phyloP scores from a whole-genome alignment of 2,797 vertebrate genomes.

The Babyrousa celebensis region DNA sequence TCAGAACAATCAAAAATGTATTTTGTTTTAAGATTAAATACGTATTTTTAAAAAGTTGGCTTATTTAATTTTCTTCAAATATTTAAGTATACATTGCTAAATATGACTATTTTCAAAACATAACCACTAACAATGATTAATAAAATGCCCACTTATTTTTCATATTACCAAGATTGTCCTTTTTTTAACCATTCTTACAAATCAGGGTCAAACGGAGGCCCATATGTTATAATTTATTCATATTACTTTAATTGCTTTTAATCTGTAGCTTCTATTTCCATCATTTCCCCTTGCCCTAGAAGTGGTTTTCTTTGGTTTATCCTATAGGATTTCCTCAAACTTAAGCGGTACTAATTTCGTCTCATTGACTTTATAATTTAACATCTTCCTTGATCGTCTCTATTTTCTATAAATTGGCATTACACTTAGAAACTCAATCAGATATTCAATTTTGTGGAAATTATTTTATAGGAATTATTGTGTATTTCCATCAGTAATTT shows the following conservation, averaged over 20 bases:
- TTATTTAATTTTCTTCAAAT: slow-evolving; percentile 24
- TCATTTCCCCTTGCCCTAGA: fast-evolving
- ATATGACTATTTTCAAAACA: background rate
- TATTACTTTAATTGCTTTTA: background rate
- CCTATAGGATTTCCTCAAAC: background rate
- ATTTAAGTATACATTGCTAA: background rate
- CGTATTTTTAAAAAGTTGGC: background rate
- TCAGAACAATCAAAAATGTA: background rate
- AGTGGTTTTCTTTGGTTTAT: background rate
- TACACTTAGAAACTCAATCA: slow-evolving; percentile 2
- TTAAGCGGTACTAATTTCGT: background rate
- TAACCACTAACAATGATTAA: background rate
- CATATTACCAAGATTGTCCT: background rate
- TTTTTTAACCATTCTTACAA: background rate
- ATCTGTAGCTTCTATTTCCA: background rate
- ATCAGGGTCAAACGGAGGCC: background rate
- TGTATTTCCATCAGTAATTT: background rate
- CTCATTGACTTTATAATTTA: background rate
- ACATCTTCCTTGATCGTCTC: background rate
- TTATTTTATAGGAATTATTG: background rate
- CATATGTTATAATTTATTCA: background rate
- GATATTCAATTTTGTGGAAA: background rate
- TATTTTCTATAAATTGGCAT: background rate
- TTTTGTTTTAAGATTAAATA: background rate
- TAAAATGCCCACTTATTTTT: background rate